Conservation (phyloP, 2,888 invertebrate species). For the Amblyjoppa proteus region DNA sequence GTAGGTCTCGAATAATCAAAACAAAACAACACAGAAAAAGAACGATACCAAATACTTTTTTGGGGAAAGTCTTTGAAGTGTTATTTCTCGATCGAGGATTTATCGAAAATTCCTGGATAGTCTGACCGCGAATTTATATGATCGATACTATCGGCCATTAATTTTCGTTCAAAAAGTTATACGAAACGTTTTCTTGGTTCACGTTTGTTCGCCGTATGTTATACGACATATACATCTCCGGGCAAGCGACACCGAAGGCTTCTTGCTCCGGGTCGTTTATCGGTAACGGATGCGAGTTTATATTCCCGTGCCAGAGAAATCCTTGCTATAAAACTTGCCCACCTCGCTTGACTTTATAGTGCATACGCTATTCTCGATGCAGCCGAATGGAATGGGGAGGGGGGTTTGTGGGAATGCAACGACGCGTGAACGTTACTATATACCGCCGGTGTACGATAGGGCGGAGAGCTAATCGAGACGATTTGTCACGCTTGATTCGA, state of each 20-base stretch:
- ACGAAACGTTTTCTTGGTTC: constrained; percentile 1
- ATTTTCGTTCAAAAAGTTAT: constrained; percentile 10
- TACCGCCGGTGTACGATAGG: constrained; percentile 13
- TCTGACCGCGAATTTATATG: background rate
- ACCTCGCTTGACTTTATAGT: constrained; percentile 44
- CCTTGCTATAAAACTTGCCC: constrained; percentile 54
- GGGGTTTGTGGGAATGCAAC: constrained; percentile 53
- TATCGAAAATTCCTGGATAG: background rate
- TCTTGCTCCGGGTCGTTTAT: constrained; percentile 46
- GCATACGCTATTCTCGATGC: constrained; percentile 48
- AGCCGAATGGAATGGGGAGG: constrained; percentile 40
- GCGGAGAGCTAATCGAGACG: constrained; percentile 65
- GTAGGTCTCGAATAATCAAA: constrained; percentile 23
- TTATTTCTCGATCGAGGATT: background rate
- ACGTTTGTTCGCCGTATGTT: background rate
- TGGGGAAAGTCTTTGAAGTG: background rate
- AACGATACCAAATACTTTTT: background rate
- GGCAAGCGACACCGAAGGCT: constrained; percentile 29
- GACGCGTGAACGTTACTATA: constrained; percentile 33
- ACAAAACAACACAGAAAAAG: background rate
- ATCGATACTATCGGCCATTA: constrained; percentile 1
- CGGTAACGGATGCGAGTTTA: constrained; percentile 53
- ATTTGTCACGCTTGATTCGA: constrained; percentile 69
- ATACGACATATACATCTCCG: background rate
- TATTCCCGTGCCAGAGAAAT: constrained; percentile 39